These are phyloP conservation scores for Orycteropus afer DNA, from an alignment of 2,113 vertebrate species.

Conservation along the genomic window DNA sequence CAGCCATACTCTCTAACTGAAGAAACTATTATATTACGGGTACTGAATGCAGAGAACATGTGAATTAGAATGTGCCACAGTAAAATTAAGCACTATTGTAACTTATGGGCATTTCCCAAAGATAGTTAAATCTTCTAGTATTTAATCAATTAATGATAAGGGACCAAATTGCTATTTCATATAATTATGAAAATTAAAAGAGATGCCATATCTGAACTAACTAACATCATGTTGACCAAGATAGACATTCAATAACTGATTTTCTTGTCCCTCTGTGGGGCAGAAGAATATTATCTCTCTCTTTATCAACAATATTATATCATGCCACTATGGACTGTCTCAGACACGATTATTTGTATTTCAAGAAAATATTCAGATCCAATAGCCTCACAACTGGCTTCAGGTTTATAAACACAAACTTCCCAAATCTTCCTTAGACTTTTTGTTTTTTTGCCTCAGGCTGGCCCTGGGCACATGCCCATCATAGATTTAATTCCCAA, in stretches of 20 bases:
- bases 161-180: not conserved
- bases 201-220: not conserved
- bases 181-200: not conserved
- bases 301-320: not conserved
- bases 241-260: not conserved
- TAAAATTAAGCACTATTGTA: not conserved
- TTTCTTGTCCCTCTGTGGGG: not conserved
- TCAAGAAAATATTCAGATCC: not conserved
- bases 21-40: not conserved
- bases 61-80: not conserved
- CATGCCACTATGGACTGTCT: not conserved
- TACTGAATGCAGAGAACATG: not conserved
- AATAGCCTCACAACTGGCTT: not conserved
- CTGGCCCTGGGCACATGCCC: not conserved
- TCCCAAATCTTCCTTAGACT: not conserved
- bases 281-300: not conserved
- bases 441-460: constrained; percentile 12
- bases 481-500: constrained; percentile 15
- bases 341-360: not conserved
- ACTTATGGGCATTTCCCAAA: not conserved
- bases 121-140: not conserved
- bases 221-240: not conserved
- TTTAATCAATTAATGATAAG: not conserved
- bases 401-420: not conserved
- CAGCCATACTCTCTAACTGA: not conserved